phyloP scores from a whole-genome alignment of 2,888 invertebrate genomes.

The Chrysolina oricalcia region DNA sequence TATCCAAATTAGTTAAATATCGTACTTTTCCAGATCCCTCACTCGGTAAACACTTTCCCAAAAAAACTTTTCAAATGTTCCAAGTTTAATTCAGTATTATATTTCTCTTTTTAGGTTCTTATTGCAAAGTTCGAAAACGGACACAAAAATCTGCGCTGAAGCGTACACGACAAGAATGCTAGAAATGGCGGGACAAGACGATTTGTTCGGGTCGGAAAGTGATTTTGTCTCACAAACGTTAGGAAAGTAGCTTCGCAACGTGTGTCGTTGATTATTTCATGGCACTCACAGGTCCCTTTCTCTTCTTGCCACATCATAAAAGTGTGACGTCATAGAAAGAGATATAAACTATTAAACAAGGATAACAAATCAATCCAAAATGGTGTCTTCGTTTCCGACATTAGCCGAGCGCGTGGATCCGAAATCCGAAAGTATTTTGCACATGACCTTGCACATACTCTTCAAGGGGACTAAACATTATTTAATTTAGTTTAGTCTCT shows the following conservation, averaged over 20 bases:
- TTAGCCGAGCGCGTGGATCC: background rate
- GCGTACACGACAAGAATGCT: constrained; percentile 35
- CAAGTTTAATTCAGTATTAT: background rate
- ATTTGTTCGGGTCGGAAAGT: constrained; percentile 49
- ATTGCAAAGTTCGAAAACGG: constrained; percentile 44
- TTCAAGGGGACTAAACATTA: no score
- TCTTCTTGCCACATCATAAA: constrained; percentile 21
- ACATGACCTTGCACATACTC: no score
- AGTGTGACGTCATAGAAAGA: constrained; percentile 30
- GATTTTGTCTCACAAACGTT: constrained; percentile 48
- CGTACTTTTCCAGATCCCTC: constrained; percentile 25
- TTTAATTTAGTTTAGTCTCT: no score
- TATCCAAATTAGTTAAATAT: constrained; percentile 35
- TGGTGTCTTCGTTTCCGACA: background rate
- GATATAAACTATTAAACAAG: background rate
- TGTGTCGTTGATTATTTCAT: constrained; percentile 47
- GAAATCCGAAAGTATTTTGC: no score
- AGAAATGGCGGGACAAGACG: constrained; percentile 52
- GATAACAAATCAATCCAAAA: background rate
- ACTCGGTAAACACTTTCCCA: background rate
- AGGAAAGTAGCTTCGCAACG: constrained; percentile 36
- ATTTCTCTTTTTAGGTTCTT: constrained; percentile 44
- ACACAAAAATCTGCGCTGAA: constrained; percentile 37
- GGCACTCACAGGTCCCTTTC: background rate
- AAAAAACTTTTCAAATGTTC: background rate